These are phyloP conservation scores for Notodonta ziczac DNA, from an alignment of 2,888 invertebrate genomes.

Conservation along the genomic window DNA sequence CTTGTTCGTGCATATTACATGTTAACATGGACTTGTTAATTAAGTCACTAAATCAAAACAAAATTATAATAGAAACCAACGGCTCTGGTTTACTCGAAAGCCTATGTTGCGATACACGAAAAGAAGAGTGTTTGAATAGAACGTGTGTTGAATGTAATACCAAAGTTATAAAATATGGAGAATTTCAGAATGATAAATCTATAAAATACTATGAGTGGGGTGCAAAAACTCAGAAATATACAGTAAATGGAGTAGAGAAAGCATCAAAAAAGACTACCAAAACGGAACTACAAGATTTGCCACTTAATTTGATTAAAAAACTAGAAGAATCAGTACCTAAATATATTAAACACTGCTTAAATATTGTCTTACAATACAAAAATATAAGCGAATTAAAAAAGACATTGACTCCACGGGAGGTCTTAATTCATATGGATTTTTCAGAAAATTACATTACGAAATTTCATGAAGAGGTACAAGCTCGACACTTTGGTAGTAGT, in stretches of 20 bases:
- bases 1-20: conserved; percentile 24
- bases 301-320: conserved; percentile 6
- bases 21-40: conserved; percentile 21
- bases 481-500: conserved; percentile 12
- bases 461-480: conserved; percentile 12
- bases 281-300: conserved; percentile 11
- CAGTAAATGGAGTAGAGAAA: conserved; percentile 9
- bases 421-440: conserved; percentile 16
- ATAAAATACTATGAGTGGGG: conserved; percentile 13
- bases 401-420: conserved; percentile 5
- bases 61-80: conserved; percentile 12
- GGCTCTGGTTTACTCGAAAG: conserved; percentile 12
- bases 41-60: conserved; percentile 16
- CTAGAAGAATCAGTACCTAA: conserved; percentile 8
- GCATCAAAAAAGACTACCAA: conserved; percentile 4
- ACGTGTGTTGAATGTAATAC: conserved; percentile 10
- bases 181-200: conserved; percentile 10
- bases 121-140: conserved; percentile 12
- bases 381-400: conserved; percentile 8
- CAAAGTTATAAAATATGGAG: conserved; percentile 9
- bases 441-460: conserved; percentile 13
- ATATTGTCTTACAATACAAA: conserved; percentile 13
- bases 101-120: conserved; percentile 11
- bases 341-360: conserved; percentile 3
- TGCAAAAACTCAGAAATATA: conserved; percentile 8